Evolutionary conservation across 2,888 invertebrate species (phyloP).

Genomic region (Chrysolina americana): DNA sequence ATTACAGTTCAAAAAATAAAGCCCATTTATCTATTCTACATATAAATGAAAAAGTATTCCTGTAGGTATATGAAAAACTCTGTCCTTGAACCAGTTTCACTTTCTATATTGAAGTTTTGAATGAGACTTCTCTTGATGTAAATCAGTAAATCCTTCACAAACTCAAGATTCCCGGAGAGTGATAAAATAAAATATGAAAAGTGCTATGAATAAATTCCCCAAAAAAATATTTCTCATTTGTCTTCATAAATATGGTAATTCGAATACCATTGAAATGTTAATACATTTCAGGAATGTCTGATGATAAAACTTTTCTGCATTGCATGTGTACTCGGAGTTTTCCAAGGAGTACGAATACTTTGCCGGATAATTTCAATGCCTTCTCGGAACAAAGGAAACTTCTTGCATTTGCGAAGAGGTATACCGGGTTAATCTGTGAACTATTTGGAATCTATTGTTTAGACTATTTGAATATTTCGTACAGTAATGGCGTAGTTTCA

Average conservation of each 20-base stretch:
- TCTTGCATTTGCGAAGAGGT: not conserved
- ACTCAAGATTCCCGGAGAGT: not conserved
- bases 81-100: conserved; percentile 8
- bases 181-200: not conserved
- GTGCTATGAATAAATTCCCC: conserved; percentile 21
- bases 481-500: not conserved
- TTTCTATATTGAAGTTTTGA: conserved; percentile 1
- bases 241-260: conserved; percentile 40
- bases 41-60: not conserved
- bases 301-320: conserved; percentile 41
- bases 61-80: not conserved
- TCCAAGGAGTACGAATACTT: conserved; percentile 33
- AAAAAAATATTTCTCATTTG: conserved; percentile 26
- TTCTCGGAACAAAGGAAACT: conserved; percentile 34
- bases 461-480: not conserved
- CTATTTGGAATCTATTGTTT: not conserved
- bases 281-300: conserved; percentile 38
- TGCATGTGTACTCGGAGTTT: conserved; percentile 39
- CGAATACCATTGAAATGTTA: conserved; percentile 41
- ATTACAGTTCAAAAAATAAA: too few species aligned
- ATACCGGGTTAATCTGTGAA: not conserved
- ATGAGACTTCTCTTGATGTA: not conserved
- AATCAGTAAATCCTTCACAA: not conserved
- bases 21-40: too few species aligned
- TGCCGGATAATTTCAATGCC: conserved; percentile 40